Evolutionary conservation across 2,888 invertebrate genomes (phyloP).

Genomic region (Lottia scabra): DNA sequence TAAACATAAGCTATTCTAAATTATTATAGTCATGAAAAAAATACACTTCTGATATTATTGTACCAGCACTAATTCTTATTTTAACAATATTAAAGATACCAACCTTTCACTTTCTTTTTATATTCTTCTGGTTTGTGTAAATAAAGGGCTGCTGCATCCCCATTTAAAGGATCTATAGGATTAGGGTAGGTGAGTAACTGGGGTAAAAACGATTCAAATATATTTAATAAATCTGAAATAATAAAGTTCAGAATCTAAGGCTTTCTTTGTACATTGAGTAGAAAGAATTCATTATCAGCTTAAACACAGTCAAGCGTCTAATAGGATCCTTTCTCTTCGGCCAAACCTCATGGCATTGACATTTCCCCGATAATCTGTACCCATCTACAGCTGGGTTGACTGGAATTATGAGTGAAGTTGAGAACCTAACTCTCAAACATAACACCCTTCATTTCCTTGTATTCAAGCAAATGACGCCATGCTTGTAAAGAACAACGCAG

Average conservation of each 20-base stretch:
- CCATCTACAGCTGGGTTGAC: too few relatives aligned
- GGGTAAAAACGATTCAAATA: conserved; percentile 99
- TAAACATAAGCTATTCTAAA: not conserved
- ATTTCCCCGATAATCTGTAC: too few relatives aligned
- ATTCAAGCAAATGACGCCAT: too few relatives aligned
- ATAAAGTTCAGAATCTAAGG: not conserved
- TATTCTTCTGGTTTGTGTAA: conserved; percentile 99
- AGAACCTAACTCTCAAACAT: too few relatives aligned
- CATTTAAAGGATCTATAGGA: conserved; percentile 99
- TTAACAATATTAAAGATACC: not conserved
- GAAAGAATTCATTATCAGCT: too few relatives aligned
- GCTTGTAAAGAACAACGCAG: too few relatives aligned
- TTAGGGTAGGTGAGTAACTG: conserved; percentile 99
- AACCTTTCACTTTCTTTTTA: conserved; percentile 95
- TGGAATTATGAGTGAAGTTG: too few relatives aligned
- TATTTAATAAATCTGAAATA: conserved; percentile 93
- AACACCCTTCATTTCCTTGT: too few relatives aligned
- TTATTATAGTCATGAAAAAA: not conserved
- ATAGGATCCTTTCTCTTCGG: too few relatives aligned
- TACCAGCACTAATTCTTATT: not conserved
- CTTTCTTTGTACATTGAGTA: too few relatives aligned
- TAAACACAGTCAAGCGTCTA: too few relatives aligned
- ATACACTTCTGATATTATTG: not conserved
- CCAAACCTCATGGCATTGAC: too few relatives aligned
- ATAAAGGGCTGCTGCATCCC: conserved; percentile 99